Percentiles rank a stretch among this genome's conserved stretches.
phyloP scores from a whole-genome alignment of 2,113 vertebrate species.

The Dinomys branickii region DNA sequence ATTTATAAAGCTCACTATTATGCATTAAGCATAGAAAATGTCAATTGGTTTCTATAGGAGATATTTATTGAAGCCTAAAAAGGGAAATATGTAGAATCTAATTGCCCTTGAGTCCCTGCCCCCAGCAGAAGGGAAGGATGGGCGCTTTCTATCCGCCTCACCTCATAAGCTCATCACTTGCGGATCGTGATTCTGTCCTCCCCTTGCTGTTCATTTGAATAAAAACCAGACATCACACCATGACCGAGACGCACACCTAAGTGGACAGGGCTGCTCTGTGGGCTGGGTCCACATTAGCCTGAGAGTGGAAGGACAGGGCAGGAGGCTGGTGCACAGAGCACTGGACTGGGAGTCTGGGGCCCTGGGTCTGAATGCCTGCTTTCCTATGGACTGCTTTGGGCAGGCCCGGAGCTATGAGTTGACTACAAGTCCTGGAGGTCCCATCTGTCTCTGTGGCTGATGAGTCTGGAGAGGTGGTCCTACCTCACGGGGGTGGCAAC shows the following conservation, averaged over 20 bases:
- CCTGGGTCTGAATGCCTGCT: background rate
- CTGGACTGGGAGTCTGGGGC: background rate
- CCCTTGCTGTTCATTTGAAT: conserved; percentile 66
- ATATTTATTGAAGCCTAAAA: conserved; percentile 84
- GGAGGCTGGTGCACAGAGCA: background rate
- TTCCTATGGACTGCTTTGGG: accelerated
- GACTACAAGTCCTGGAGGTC: background rate
- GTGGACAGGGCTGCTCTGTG: background rate
- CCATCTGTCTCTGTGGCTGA: background rate
- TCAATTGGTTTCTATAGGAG: conserved; percentile 84
- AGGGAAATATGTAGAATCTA: conserved; percentile 76
- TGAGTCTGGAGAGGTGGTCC: background rate
- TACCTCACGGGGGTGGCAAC: accelerated
- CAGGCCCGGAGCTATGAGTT: background rate
- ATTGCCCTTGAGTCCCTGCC: conserved; percentile 77
- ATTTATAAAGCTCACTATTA: conserved; percentile 86
- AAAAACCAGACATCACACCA: conserved; percentile 69
- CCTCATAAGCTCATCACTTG: background rate
- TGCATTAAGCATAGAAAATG: conserved; percentile 84
- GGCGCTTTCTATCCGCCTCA: background rate
- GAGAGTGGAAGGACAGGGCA: background rate
- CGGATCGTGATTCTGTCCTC: background rate
- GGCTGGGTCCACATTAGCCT: background rate
- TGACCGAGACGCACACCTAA: background rate
- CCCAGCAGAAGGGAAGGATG: conserved; percentile 48